Evolutionary conservation across 2,113 vertebrate species (phyloP), one percentile per base, ranked within the genome.

Genomic region (Lampris megalopsis): DNA sequence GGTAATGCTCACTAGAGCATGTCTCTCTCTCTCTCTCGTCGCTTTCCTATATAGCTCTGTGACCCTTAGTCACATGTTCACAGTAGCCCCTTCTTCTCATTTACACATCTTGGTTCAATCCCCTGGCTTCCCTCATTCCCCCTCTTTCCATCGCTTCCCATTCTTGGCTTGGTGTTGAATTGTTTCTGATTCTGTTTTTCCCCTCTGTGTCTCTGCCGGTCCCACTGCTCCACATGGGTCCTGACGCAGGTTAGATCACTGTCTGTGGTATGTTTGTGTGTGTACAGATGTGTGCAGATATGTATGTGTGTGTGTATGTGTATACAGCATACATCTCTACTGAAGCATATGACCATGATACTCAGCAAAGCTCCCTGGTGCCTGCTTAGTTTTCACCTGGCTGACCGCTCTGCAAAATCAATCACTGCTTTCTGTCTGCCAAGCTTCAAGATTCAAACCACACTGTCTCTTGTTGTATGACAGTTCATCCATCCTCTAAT

Each of bases 401-500:
- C 77, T 82, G 81, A 40, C 67, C 49, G 78, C 73, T 88, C 86
- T 84, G 84, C 62, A 60, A 87, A 90, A 87, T 73, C 59, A 62
- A 82, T 88, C 82, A 80, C 61, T 71, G 48, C 77, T 77, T 40
- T 86, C 66, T 71, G 76, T 85, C 69, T 84, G 1, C 71, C 68
- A 74, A 63, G 58, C 63, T 78, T 62, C 76, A 4, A 45, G 43
- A 45, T 45, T 45, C 7, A 45, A 7, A 45, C 43, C 2, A 7
- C 43, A 45, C 43, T 45, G 77, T 72, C 71, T 75, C 82, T 60
- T 66, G 43, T 45, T 45, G 7, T 5, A 45, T 4, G 43, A 7
- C 57, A 76, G 86, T 73, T 85, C 85, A 89, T 82, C 81, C 83
- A 71, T 80, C 77, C 40, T 80, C 80, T 82, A 86, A 86, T 84